Evolutionary conservation across 92 coral and sea anemone genomes (phyloP), one percentile per base, ranked within the genome.

Genomic region (Palythoa heliodiscus): DNA sequence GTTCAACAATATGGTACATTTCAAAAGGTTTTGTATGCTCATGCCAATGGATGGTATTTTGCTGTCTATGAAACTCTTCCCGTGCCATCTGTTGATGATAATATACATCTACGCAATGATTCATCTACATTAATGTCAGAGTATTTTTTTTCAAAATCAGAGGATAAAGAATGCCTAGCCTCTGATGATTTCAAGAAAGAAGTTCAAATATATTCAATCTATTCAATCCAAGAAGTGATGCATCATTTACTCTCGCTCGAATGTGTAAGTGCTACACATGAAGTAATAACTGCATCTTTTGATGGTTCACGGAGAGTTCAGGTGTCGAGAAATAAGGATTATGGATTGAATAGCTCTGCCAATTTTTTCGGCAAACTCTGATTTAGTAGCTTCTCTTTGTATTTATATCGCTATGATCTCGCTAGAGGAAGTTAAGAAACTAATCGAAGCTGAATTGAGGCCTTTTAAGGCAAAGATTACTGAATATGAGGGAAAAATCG

Each of bases 41-140:
- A 86, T 86, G 89, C 78, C n/a, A 86, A 70, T 86, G 89, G 85
- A 72, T 86, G 89, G 89, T 86, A 77, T 72, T 86, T 86, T 86
- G 77, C 89, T 20, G 89, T 77, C 55, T 86, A 86, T 77, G 89
- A 86, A 86, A 78, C 14, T 68, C 77, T 84, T 69, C 15, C 58
- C 85, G 29, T 86, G 13, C 89, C 77, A 52, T 58, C 17, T 53
- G 20, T 77, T 1, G 40, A 22, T 53, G 20, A 22, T 53, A 53
- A 77, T 60, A 77, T 53, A 23, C 37, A 29, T 15, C 19, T 16
- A 53, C 64, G 29, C 69, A 52, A 64, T 64, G 24, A 40, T 64
- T 64, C 75, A n/a, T 17, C 47, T 22, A 24, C 75, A 77, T 64
- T 82, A 43, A 69, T 71, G 71, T 50, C 48, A 55, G 69, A 77